Conservation (phyloP, 1,140 invertebrate genomes). For the Carposina sasakii region DNA sequence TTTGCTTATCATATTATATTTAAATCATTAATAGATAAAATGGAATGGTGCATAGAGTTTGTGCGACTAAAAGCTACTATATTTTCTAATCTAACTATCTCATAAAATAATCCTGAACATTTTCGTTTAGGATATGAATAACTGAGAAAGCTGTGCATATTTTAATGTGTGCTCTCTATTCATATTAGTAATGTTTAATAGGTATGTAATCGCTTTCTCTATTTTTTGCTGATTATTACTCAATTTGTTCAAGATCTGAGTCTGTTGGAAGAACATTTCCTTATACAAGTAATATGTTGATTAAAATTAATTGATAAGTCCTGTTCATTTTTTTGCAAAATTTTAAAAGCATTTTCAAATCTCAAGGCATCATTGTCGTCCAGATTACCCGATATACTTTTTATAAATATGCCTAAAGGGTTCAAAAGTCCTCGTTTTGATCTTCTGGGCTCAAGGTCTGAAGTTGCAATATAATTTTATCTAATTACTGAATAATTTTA, state of each 20-base stretch:
- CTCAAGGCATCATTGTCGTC: constrained; percentile 3
- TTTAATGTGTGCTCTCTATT: not conserved
- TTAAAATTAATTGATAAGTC: not conserved
- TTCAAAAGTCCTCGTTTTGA: not conserved
- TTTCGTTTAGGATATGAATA: not conserved
- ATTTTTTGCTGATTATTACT: constrained; percentile 8
- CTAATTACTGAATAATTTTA: not conserved
- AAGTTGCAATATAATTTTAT: not conserved
- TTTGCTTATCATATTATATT: not conserved
- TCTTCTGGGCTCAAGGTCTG: not conserved
- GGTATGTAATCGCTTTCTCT: not conserved
- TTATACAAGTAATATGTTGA: constrained; percentile 7
- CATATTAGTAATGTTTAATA: not conserved
- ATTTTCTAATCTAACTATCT: constrained; percentile 6
- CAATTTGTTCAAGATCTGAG: not conserved
- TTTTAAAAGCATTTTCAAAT: constrained; percentile 3
- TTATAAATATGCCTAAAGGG: constrained; percentile 1
- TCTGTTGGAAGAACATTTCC: not conserved
- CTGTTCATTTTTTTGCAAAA: constrained; percentile 3
- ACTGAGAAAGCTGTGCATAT: not conserved
- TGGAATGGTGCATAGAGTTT: constrained; percentile 5
- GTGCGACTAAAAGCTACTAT: constrained; percentile 5
- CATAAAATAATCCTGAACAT: constrained; percentile 1
- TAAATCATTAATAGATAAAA: not conserved
- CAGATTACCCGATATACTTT: constrained; percentile 3